Evolutionary conservation across 2,113 vertebrate genomes (phyloP).

Genomic region (Carettochelys insculpta): DNA sequence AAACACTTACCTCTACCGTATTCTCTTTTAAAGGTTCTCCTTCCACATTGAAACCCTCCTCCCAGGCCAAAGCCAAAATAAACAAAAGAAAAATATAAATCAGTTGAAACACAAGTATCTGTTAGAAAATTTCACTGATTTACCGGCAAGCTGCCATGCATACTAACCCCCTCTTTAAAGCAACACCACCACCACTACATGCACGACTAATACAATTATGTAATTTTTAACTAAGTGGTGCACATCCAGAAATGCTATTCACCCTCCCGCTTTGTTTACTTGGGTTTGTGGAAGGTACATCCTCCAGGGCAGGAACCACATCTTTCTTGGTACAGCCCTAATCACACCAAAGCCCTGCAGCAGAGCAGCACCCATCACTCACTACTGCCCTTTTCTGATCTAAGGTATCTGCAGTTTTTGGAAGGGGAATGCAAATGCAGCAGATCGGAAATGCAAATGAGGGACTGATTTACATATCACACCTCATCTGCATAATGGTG

Average conservation of each 20-base stretch:
- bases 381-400: too few relatives aligned
- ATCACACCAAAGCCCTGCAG: neutral
- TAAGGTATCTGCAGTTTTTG: too few relatives aligned
- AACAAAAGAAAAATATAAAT: neutral
- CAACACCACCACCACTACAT: neutral
- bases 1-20: neutral
- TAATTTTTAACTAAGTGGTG: slow-evolving; percentile 17
- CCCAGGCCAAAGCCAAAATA: neutral
- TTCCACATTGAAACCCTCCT: neutral
- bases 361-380: too few relatives aligned
- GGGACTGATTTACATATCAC: too few relatives aligned
- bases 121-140: neutral
- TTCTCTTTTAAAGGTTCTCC: neutral
- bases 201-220: neutral
- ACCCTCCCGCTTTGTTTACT: slow-evolving; percentile 31
- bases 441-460: too few relatives aligned
- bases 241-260: slow-evolving; percentile 49
- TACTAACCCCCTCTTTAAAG: slow-evolving; percentile 10
- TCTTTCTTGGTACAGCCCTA: slow-evolving; percentile 16
- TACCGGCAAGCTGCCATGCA: neutral
- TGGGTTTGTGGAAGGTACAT: slow-evolving; percentile 43
- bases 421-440: too few relatives aligned
- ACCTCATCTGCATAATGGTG: too few relatives aligned
- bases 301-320: slow-evolving; percentile 52
- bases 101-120: neutral